Conservation (phyloP, 2,113 vertebrate genomes). For the Orthonyx spaldingii region DNA sequence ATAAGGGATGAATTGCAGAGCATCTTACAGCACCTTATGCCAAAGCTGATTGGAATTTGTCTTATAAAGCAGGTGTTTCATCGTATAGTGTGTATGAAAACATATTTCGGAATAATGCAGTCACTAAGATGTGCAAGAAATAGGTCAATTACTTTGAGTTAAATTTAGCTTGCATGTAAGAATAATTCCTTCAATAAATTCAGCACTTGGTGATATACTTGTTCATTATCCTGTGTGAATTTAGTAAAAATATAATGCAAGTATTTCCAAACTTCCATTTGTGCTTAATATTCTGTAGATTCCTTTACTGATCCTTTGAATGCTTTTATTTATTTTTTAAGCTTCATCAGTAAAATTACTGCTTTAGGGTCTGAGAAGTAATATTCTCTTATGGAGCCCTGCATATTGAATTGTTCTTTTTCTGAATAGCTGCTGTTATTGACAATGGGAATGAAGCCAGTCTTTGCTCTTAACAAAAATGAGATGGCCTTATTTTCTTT, state of each 20-base stretch:
- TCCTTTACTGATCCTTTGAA: background rate
- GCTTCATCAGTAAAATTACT: background rate
- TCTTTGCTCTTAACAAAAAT: background rate
- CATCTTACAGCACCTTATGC: background rate
- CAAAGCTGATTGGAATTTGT: background rate
- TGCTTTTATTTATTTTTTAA: background rate
- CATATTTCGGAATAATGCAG: background rate
- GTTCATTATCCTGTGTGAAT: background rate
- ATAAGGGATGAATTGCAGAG: background rate
- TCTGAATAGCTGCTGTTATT: background rate
- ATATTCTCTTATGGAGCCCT: background rate
- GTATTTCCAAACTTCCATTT: background rate
- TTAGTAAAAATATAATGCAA: background rate
- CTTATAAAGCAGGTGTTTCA: background rate
- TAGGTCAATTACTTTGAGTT: background rate
- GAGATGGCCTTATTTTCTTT: background rate
- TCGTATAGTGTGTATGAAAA: background rate
- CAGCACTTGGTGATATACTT: background rate
- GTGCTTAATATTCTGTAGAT: background rate
- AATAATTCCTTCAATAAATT: background rate
- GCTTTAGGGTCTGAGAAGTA: background rate
- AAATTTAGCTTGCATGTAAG: background rate
- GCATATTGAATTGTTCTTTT: background rate
- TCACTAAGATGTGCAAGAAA: background rate
- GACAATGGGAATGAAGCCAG: background rate